Percentiles rank a stretch among this genome's conserved stretches.
phyloP scores from a whole-genome alignment of 2,797 vertebrate genomes.

The Catostomus latipinnis region DNA sequence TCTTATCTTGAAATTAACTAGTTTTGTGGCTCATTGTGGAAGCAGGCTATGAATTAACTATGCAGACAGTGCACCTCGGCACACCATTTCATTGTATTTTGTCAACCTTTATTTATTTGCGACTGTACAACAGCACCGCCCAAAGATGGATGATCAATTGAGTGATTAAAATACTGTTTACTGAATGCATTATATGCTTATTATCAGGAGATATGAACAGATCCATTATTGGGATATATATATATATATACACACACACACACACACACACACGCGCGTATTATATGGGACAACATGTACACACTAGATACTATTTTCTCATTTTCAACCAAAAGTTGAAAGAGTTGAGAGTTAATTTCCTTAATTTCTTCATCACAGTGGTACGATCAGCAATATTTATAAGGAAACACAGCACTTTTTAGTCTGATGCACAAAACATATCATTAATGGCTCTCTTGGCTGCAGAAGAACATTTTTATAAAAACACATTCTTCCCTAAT shows the following conservation, averaged over 20 bases:
- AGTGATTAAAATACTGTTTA: background rate
- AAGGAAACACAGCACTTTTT: constrained; percentile 16
- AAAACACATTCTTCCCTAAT: background rate
- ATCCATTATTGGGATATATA: no score
- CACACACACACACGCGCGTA: no score
- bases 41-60: constrained; percentile 29
- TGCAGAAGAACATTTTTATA: background rate
- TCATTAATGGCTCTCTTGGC: constrained; percentile 6
- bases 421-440: constrained; percentile 8
- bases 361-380: background rate
- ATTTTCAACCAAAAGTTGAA: no score
- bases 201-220: no score
- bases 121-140: background rate
- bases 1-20: constrained; percentile 38
- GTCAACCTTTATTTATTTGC: constrained; percentile 7
- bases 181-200: no score
- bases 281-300: background rate
- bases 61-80: constrained; percentile 16
- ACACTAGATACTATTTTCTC: background rate
- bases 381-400: constrained; percentile 22
- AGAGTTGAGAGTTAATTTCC: background rate
- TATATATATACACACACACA: no score
- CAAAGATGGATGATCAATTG: background rate
- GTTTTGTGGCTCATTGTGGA: constrained; percentile 37
- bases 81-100: constrained; percentile 14